These are phyloP conservation scores for Drosophila maculinotata DNA, from an alignment of 2,888 invertebrate species.

Conservation along the genomic window DNA sequence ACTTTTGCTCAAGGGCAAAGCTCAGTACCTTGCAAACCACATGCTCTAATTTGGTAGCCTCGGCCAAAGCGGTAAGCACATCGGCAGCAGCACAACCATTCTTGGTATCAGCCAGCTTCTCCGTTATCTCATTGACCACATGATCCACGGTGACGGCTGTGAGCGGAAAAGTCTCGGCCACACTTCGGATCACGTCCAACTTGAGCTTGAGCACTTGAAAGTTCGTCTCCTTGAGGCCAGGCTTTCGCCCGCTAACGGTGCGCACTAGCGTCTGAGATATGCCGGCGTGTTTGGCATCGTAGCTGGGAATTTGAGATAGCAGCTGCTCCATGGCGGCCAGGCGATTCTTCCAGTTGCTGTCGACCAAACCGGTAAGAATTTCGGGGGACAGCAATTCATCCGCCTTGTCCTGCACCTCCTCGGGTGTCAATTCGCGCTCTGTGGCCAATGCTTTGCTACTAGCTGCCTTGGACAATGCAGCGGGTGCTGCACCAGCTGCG, in stretches of 20 bases:
- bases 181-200: slow-evolving; percentile 91
- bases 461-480: slow-evolving; percentile 81
- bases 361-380: slow-evolving; percentile 88
- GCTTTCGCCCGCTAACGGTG: slow-evolving; percentile 91
- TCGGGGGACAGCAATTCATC: slow-evolving; percentile 88
- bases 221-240: slow-evolving; percentile 94
- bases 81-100: slow-evolving; percentile 88
- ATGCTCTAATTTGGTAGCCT: slow-evolving; percentile 91
- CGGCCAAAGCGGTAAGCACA: slow-evolving; percentile 91
- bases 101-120: slow-evolving; percentile 94
- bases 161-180: slow-evolving; percentile 91
- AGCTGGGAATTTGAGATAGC: slow-evolving; percentile 87
- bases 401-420: slow-evolving; percentile 92
- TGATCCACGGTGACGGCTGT: slow-evolving; percentile 90
- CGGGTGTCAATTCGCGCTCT: slow-evolving; percentile 90
- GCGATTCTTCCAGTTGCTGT: slow-evolving; percentile 94
- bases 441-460: slow-evolving; percentile 83
- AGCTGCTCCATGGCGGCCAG: slow-evolving; percentile 91
- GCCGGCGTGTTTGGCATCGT: slow-evolving; percentile 88
- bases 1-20: slow-evolving; percentile 94
- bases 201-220: slow-evolving; percentile 95
- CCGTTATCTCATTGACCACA: slow-evolving; percentile 92
- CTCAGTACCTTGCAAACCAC: slow-evolving; percentile 90
- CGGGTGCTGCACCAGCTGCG: slow-evolving; percentile 47
- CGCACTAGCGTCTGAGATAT: slow-evolving; percentile 91